Conservation (phyloP, 2,113 vertebrate species). For the Platysternon megacephalum region DNA sequence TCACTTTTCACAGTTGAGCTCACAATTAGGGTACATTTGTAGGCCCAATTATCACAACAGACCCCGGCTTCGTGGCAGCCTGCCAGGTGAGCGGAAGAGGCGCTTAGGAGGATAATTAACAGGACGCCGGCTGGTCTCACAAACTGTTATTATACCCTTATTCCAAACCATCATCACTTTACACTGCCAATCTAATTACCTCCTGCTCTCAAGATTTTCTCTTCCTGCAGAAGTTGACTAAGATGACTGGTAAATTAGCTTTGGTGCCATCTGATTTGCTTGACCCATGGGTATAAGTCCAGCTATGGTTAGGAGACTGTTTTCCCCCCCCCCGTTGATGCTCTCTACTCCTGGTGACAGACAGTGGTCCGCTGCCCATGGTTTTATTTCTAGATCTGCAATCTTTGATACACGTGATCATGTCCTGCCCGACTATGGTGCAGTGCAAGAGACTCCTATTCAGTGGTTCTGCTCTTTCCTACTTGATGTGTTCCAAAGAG, state of each 20-base stretch:
- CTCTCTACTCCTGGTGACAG: background rate
- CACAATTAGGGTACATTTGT: too few species aligned
- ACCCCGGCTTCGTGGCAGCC: too few species aligned
- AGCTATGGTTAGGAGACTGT: background rate
- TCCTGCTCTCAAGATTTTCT: conserved; percentile 29
- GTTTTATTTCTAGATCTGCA: background rate
- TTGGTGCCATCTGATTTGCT: background rate
- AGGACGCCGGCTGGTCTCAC: conserved; percentile 68
- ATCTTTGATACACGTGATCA: background rate
- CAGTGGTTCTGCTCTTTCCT: background rate
- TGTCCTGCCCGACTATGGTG: background rate
- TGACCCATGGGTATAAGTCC: background rate
- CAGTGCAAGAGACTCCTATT: too few species aligned
- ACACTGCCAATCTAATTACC: conserved; percentile 57
- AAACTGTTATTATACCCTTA: conserved; percentile 64
- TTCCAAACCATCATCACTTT: conserved; percentile 63
- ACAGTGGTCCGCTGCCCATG: background rate
- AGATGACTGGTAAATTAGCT: background rate
- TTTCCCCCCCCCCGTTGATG: background rate
- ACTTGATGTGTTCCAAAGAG: background rate
- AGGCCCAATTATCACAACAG: too few species aligned
- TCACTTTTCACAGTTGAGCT: too few species aligned
- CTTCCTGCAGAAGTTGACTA: background rate
- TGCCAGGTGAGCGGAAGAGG: too few species aligned
- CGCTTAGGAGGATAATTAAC: conserved; percentile 43